Evolutionary conservation across 2,888 invertebrate genomes (phyloP), one percentile per base, ranked within the genome.

Genomic region (Drosophila demipolita): DNA sequence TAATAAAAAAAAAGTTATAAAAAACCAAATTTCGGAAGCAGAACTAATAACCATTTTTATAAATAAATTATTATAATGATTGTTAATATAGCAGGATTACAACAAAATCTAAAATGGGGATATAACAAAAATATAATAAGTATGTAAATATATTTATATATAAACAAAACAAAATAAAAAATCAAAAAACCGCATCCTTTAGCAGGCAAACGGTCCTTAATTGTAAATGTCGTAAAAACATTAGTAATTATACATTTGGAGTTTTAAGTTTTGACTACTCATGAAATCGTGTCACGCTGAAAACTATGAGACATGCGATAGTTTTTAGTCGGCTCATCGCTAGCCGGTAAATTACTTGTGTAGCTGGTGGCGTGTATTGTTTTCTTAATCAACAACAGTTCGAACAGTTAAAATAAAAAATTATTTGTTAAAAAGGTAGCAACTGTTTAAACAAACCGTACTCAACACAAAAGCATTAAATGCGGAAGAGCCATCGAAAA

Each of bases 281-380:
- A 3, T 17, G 2, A 26, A 40, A 26, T 48, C 26, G 52, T 48
- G 6, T 11, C 35, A 9, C 4, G 32, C 15, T 42, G 9, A 9
- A 33, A 15, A 12, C 2, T 20, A 20, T n/a, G 17, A 20, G n/a
- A 1, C 35, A 23, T 6, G 40, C 79, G 69, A 74, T 70, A 58
- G 29, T 45, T 58, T 42, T 29, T 9, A 66, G 9, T 66, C 52
- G 20, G 3, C 67, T 45, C 80, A 80, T 75, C 76, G 11, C 78
- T 78, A 78, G 40, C 78, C 78, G 78, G 78, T 60, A 75, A 64
- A 55, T 52, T 49, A 57, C 32, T 57, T 57, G 40, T 42, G 1
- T 6, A 53, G 54, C 60, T 64, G 32, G 64, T 20, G 54, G 38
- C 26, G 52, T 42, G 54, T n/a, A 38, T 67, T 70, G 63, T 67